phyloP scores from a whole-genome alignment of 2,888 invertebrate species.

The Drosophila anomalata region DNA sequence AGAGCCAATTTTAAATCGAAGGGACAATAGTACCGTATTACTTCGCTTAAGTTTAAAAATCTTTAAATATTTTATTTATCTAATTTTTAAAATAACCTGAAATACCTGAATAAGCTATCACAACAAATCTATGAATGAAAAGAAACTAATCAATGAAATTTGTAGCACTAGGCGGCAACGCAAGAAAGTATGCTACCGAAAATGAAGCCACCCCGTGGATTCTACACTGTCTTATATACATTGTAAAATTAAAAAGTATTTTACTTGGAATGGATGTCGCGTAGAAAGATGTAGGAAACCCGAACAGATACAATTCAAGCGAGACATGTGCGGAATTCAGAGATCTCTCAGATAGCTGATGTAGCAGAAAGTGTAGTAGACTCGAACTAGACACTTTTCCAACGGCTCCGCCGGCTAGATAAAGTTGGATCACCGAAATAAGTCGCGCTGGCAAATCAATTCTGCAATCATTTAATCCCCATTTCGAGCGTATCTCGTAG shows the following conservation, averaged over 20 bases:
- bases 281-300: background rate
- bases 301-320: background rate
- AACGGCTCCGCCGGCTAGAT: background rate
- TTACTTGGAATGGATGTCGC: no score
- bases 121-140: conserved; percentile 12
- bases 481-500: conserved; percentile 28
- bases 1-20: no score
- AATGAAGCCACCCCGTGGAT: background rate
- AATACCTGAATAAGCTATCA: background rate
- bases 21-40: no score
- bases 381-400: background rate
- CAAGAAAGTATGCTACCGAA: conserved; percentile 24
- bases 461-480: conserved; percentile 42
- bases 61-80: background rate
- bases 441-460: conserved; percentile 39
- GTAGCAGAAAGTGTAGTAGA: background rate
- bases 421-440: conserved; percentile 8
- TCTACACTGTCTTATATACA: background rate
- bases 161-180: background rate
- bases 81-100: background rate
- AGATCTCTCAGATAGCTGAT: conserved; percentile 5
- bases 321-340: background rate
- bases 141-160: conserved; percentile 6
- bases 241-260: background rate
- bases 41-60: no score